Conservation (phyloP, 1,140 invertebrate species). For the Batillaria attramentaria region DNA sequence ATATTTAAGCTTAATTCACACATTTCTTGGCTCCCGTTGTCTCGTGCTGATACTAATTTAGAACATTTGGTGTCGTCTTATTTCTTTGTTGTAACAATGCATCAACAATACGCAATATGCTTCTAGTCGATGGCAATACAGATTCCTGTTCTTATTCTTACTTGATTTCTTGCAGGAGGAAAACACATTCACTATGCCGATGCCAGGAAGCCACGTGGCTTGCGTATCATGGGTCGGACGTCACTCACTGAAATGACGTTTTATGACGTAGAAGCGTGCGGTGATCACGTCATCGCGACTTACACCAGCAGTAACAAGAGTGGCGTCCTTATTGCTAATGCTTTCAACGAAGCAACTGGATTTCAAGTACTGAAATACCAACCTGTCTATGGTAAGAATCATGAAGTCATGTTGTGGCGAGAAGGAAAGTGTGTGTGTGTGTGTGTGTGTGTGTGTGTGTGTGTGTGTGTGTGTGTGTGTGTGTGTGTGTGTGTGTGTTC, state of each 20-base stretch:
- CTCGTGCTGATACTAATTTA: no score
- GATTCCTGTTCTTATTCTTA: no score
- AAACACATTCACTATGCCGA: background rate
- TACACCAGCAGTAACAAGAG: background rate
- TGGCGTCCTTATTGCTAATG: background rate
- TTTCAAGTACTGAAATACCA: background rate
- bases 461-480: no score
- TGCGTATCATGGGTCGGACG: background rate
- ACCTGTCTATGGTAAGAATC: background rate
- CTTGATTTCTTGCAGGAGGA: background rate
- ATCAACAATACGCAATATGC: no score
- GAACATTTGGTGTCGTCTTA: no score
- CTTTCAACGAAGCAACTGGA: background rate
- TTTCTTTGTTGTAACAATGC: no score
- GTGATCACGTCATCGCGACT: background rate
- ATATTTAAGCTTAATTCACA: no score
- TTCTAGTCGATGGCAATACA: no score
- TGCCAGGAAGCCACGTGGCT: background rate
- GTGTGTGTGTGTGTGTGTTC: no score
- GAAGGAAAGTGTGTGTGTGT: background rate
- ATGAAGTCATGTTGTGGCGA: background rate
- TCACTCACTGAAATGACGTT: background rate
- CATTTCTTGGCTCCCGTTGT: no score
- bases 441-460: no score
- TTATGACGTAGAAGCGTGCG: slow-evolving; percentile 12